Percentiles rank a stretch among this genome's conserved stretches.
Evolutionary conservation across 2,113 vertebrate species (phyloP).

Genomic region (Odontesthes bonariensis): DNA sequence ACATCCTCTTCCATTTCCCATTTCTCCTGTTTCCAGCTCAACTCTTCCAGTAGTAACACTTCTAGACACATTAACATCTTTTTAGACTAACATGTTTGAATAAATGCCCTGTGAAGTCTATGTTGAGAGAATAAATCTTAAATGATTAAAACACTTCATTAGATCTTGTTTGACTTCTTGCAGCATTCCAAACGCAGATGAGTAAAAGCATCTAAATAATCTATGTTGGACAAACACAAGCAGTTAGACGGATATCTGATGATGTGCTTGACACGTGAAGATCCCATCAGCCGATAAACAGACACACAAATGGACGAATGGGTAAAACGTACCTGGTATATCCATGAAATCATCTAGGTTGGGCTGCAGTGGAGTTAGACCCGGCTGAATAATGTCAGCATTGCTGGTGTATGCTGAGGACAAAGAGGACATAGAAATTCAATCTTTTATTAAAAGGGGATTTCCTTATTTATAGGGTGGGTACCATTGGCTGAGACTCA

Average conservation of each 20-base stretch:
- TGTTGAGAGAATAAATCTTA: too few species aligned
- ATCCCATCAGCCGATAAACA: neutral
- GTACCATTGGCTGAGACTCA: conserved; percentile 31
- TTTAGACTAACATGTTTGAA: too few species aligned
- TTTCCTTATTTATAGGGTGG: conserved; percentile 51
- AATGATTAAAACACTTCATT: too few species aligned
- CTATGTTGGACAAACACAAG: neutral
- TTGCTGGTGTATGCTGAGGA: conserved; percentile 89
- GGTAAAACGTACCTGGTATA: conserved; percentile 86
- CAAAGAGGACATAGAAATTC: conserved; percentile 18
- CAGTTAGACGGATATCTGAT: neutral
- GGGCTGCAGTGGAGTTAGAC: conserved; percentile 92
- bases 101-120: too few species aligned
- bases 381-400: conserved; percentile 97
- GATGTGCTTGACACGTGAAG: neutral
- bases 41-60: neutral
- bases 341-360: conserved; percentile 97
- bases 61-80: neutral
- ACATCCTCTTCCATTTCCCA: conserved; percentile 43
- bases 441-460: conserved; percentile 26
- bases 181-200: too few species aligned
- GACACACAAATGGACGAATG: neutral
- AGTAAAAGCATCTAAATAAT: neutral
- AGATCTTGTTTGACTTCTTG: too few species aligned
- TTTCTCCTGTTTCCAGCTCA: conserved; percentile 27